Percentiles rank a stretch among this genome's conserved stretches.
Evolutionary conservation across 2,797 vertebrate genomes (phyloP).

Genomic region (Triplophysa yarkandensis): DNA sequence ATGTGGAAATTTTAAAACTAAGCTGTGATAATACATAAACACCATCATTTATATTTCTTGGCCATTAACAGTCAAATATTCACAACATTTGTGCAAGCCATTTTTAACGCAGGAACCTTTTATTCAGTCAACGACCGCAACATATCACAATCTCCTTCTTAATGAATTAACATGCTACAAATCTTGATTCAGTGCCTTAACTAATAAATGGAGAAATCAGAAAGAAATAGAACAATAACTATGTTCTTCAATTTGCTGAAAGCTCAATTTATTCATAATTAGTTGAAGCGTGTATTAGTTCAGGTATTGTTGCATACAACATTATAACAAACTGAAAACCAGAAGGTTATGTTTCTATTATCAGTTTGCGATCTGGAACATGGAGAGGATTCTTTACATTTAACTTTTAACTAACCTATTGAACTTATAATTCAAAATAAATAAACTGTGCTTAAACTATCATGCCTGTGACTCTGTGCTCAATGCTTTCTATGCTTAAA

Average conservation of each 20-base stretch:
- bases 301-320: not conserved
- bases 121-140: not conserved
- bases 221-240: not conserved
- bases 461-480: not conserved
- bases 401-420: not conserved
- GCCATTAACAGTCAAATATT: not conserved
- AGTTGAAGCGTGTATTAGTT: not conserved
- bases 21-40: too few species aligned
- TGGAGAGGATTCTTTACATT: not conserved
- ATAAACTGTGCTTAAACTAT: not conserved
- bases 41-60: not conserved
- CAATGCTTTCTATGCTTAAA: too few species aligned
- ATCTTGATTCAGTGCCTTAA: not conserved
- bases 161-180: not conserved
- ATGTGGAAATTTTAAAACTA: too few species aligned
- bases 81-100: not conserved
- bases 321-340: too few species aligned
- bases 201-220: not conserved
- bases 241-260: not conserved
- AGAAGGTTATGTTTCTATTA: too few species aligned
- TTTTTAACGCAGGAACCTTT: not conserved
- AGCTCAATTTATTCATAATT: not conserved
- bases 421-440: not conserved
- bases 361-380: not conserved
- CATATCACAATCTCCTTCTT: constrained; percentile 1